Percentiles rank a stretch among this genome's conserved stretches.
Evolutionary conservation across 2,113 vertebrate genomes (phyloP).

Genomic region (Crotalus tigris): DNA sequence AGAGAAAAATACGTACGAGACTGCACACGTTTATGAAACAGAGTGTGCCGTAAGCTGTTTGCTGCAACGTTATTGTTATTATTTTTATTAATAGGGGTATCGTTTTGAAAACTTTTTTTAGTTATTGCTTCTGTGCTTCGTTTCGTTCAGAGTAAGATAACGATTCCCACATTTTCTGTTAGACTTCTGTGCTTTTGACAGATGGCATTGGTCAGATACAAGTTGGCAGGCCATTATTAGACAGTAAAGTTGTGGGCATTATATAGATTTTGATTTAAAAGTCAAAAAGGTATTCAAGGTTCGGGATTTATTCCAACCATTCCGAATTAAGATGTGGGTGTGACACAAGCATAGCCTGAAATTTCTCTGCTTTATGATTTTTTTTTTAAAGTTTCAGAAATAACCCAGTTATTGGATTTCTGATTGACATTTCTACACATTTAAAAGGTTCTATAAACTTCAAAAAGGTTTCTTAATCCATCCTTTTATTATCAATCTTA

Average conservation of each 20-base stretch:
- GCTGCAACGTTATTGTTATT: neutral
- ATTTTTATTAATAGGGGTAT: neutral
- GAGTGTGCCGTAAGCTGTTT: neutral
- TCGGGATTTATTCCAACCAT: neutral
- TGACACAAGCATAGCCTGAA: neutral
- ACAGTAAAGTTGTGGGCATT: neutral
- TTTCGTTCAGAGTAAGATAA: neutral
- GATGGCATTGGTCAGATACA: too few relatives aligned
- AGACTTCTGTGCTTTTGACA: neutral
- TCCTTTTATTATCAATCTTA: neutral
- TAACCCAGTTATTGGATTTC: neutral
- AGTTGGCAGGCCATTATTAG: neutral
- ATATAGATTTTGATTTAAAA: neutral
- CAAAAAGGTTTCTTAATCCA: neutral
- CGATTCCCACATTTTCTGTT: neutral
- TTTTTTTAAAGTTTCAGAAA: neutral
- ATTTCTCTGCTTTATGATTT: neutral
- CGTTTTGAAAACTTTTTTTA: neutral
- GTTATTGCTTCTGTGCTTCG: neutral
- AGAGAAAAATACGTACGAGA: neutral
- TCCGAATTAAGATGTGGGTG: neutral
- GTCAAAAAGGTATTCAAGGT: neutral
- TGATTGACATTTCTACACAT: neutral
- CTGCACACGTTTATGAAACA: neutral
- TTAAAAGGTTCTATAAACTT: neutral